These are phyloP conservation scores for Himantopus leucocephalus DNA, from an alignment of 2,113 vertebrate genomes.

Conservation along the genomic window DNA sequence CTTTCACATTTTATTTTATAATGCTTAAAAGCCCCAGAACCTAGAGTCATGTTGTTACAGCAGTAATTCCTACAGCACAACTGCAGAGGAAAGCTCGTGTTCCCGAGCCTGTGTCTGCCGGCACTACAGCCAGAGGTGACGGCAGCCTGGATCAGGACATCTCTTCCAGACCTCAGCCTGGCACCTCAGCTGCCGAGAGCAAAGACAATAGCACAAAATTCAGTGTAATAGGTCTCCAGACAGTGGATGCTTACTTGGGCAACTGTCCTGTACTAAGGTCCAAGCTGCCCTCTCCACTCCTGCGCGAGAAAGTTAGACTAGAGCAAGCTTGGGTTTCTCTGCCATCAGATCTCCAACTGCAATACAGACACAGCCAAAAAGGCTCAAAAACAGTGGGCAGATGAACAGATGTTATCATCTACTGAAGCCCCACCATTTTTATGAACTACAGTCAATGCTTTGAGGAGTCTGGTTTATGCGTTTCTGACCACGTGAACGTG, in stretches of 20 bases:
- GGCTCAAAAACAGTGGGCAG: background rate
- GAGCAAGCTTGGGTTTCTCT: background rate
- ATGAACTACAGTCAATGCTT: background rate
- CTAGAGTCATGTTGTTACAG: background rate
- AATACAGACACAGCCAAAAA: background rate
- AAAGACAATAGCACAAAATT: background rate
- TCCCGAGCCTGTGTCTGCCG: background rate
- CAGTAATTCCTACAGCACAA: background rate
- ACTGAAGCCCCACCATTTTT: background rate
- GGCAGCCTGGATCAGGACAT: background rate
- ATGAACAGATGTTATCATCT: background rate
- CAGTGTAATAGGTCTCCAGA: background rate
- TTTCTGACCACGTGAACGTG: background rate
- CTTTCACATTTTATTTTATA: conserved; percentile 22
- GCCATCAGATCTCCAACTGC: background rate
- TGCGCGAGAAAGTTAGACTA: background rate
- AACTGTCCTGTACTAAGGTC: background rate
- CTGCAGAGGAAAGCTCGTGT: background rate
- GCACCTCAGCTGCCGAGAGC: background rate
- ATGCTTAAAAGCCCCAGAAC: background rate
- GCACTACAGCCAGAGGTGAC: background rate
- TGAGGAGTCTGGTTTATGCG: background rate
- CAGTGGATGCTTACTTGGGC: background rate
- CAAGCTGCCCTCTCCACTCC: background rate
- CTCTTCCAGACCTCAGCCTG: background rate